Base-by-base conservation (phyloP, 2,113 vertebrate species). In the Psephotus haematonotus region DNA sequence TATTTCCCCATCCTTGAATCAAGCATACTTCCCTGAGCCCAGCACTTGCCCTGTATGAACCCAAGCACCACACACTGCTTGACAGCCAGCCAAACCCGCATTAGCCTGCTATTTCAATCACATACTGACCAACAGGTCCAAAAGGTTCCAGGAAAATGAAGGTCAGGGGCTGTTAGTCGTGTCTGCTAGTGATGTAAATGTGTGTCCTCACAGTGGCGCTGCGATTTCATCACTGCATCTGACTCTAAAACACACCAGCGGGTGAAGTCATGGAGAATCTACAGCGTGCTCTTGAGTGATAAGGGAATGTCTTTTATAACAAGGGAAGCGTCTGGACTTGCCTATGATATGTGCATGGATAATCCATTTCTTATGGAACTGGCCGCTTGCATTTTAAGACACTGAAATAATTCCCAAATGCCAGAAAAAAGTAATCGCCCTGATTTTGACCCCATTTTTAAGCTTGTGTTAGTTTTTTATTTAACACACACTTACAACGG, bases 341-440 rank as follows among this genome's bases (percentile, higher is more conserved):
- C 50, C 18, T 88, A 33, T 83, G 71, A 57, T 53, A 41, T 1
- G 1, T 79, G 79, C 77, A 44, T 60, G 57, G 79, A 93, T 96
- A 95, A 96, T 95, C 91, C 49, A 86, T 92, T 96, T 96, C 90
- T 90, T 92, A 82, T 20, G 65, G 87, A 93, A 75, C 6, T 50
- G 86, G 55, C 47, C 13, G 9, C 65, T 91, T 85, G 62, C 52
- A 49, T 74, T 82, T 82, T 86, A 92, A 93, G 93, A 82, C 72
- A 65, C 25, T 46, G 55, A 95, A 92, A 82, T 93, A 94, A 97
- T 93, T 94, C 90, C 37, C 17, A 10, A 85, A 77, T 59, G 79
- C 62, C 95, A 96, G 90, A 86, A 88, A 95, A 97, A 75, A 37
- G 22, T 94, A 95, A 95, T 94, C 68, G 83, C 37, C 29, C 75